These are phyloP conservation scores for Macrophya alboannulata DNA, from an alignment of 2,888 invertebrate species.

Conservation along the genomic window DNA sequence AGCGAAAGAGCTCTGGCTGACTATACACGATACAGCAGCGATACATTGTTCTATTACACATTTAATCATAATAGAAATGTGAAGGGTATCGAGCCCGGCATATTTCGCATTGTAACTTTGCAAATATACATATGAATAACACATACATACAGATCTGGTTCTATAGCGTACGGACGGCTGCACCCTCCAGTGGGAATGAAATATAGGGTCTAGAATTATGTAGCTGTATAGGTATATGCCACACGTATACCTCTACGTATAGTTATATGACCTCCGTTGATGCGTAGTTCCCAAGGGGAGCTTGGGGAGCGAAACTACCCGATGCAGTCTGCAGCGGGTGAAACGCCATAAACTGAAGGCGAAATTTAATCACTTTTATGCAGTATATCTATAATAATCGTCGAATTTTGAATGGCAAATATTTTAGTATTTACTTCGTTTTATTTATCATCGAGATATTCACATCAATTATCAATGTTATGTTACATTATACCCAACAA, in stretches of 20 bases:
- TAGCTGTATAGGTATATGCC: not conserved
- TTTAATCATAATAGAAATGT: not conserved
- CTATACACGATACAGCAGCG: not conserved
- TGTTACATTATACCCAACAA: not conserved
- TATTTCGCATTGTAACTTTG: conserved; percentile 43
- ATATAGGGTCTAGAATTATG: conserved; percentile 44
- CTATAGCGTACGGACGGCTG: conserved; percentile 27
- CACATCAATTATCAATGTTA: too few species aligned
- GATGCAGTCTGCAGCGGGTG: conserved; percentile 9
- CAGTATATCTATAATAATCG: not conserved
- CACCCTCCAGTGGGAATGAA: conserved; percentile 50
- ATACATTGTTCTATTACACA: not conserved
- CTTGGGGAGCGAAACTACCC: conserved; percentile 42
- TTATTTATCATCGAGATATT: not conserved
- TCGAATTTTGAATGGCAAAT: not conserved
- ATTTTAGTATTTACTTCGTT: not conserved
- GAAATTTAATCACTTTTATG: not conserved
- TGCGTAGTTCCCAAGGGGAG: conserved; percentile 48
- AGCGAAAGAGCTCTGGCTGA: not conserved
- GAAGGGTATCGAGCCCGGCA: conserved; percentile 31
- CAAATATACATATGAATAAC: not conserved
- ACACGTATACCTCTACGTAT: not conserved
- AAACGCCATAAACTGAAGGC: not conserved
- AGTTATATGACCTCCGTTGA: conserved; percentile 25
- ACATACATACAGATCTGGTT: not conserved